Conservation (phyloP, 2,113 vertebrate genomes). For the Nothoprocta perdicaria region DNA sequence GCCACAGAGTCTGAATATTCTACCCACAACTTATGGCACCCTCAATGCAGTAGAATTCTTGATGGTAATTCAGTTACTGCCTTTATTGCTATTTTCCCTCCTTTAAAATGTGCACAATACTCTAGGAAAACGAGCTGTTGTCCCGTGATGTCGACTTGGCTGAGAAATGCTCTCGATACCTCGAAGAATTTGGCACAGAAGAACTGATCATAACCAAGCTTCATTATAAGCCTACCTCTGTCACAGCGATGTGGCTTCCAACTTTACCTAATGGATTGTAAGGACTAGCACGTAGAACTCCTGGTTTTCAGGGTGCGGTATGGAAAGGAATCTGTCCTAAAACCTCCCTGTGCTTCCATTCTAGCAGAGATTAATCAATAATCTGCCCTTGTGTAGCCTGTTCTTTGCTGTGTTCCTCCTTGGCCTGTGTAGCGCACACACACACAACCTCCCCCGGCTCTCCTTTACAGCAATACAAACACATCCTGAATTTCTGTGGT, state of each 20-base stretch:
- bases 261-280: neutral
- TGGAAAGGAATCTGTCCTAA: neutral
- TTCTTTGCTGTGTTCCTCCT: neutral
- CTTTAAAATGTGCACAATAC: constrained; percentile 28
- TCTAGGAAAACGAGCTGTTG: constrained; percentile 34
- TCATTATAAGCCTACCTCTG: constrained; percentile 57
- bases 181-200: constrained; percentile 43
- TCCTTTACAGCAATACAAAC: constrained; percentile 38
- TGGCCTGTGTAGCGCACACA: neutral
- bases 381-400: neutral
- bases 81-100: constrained; percentile 4
- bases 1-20: constrained; percentile 34
- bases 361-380: neutral
- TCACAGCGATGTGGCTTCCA: constrained; percentile 51
- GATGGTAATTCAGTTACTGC: neutral
- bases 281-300: neutral
- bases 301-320: neutral
- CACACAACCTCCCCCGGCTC: neutral
- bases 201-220: constrained; percentile 18
- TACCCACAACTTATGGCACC: neutral
- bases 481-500: neutral
- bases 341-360: constrained; percentile 21
- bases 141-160: neutral
- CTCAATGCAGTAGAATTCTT: neutral
- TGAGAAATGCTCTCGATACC: constrained; percentile 8